Evolutionary conservation across 2,113 vertebrate genomes (phyloP), one percentile per base, ranked within the genome.

Genomic region (Oncorhynchus clarkii): DNA sequence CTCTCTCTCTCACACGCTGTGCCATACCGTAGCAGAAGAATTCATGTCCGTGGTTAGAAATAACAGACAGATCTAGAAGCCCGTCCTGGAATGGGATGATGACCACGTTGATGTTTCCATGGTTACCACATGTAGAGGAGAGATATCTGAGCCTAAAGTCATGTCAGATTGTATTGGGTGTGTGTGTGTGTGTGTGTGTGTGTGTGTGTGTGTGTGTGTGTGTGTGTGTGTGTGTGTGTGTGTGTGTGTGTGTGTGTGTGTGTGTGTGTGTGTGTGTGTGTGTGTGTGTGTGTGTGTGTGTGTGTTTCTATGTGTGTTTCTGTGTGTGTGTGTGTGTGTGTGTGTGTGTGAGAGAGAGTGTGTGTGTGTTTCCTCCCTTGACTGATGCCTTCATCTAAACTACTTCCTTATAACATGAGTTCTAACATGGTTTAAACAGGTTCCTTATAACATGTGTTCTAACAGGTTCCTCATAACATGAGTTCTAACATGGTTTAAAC

Each of bases 41-140:
- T 81, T 87, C 77, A 29, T 29, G 84, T 82, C 68, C 77, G 75
- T 86, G 82, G 79, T 87, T 66, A 70, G 27, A 80, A 77, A 86
- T 87, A 81, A 81, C 13, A 16, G 13, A 51, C 77, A 29, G 71
- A 82, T 87, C 80, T 67, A 66, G 4, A n/a, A 83, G 82, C 84
- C 82, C 82, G 85, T 88, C 88, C 89, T 89, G 82, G 83, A 87
- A 87, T 89, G 74, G 82, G 89, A 89, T 77, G 75, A 88, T 16
- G 14, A 51, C 49, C 3, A 13, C 13, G 27, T 75, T 78, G 80
- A 78, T 26, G 89, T 91, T 91, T 80, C 89, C 77, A 90, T 91
- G 89, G 89, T 89, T 81, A 92, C 89, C 66, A 22, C 29, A 2
- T 54, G 67, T 8, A 57, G 45, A 85, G 77, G 72, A 75, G 73